Conservation (phyloP, 2,113 vertebrate genomes). For the Rhombomys opimus region DNA sequence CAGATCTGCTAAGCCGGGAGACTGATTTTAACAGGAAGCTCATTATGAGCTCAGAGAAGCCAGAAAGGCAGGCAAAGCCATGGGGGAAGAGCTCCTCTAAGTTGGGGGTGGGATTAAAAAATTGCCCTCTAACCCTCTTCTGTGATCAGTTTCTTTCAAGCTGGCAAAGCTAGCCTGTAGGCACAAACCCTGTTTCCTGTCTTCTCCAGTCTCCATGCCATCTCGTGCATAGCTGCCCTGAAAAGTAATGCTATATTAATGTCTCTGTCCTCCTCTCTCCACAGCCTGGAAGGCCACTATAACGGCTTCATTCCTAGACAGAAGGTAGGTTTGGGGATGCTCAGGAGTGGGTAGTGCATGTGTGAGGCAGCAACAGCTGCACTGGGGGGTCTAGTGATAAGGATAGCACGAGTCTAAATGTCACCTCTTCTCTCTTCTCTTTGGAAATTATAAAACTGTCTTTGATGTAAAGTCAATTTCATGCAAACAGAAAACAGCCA, state of each 20-base stretch:
- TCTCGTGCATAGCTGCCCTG: background rate
- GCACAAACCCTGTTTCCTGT: background rate
- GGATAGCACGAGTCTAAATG: rapidly evolving
- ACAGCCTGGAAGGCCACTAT: background rate
- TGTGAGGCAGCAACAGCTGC: rapidly evolving
- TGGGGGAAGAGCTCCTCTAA: background rate
- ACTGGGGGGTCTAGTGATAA: rapidly evolving
- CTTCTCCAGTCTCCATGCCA: background rate
- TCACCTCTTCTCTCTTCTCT: background rate
- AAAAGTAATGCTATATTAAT: rapidly evolving
- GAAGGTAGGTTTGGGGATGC: background rate
- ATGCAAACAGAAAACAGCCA: background rate
- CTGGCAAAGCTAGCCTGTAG: background rate
- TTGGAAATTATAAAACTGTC: background rate
- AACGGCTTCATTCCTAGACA: background rate
- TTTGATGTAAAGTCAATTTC: background rate
- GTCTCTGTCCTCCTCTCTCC: background rate
- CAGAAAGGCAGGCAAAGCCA: background rate
- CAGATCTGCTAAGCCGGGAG: background rate
- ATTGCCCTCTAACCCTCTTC: background rate
- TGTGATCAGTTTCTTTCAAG: background rate
- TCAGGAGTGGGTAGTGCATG: background rate
- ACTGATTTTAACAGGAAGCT: background rate
- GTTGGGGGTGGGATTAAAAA: background rate
- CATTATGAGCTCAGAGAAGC: background rate